phyloP scores from a whole-genome alignment of 2,888 invertebrate genomes.

The Ormyrus pomaceus region DNA sequence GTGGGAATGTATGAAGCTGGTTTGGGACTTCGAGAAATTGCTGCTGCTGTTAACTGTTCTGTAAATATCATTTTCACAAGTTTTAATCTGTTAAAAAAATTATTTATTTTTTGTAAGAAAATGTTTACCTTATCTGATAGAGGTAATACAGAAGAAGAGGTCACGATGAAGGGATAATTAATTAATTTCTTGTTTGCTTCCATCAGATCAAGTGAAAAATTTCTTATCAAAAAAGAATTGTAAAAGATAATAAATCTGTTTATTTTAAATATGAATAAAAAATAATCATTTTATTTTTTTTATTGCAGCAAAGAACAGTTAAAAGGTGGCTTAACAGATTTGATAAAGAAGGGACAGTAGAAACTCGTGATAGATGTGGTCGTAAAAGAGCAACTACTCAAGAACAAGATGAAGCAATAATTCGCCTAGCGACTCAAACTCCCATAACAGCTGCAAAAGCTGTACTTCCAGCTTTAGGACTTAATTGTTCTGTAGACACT shows the following conservation, averaged over 20 bases:
- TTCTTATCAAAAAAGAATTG: too few species aligned
- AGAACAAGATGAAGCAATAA: slow-evolving; percentile 73
- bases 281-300: slow-evolving; percentile 26
- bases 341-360: slow-evolving; percentile 73
- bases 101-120: not conserved
- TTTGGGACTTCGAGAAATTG: slow-evolving; percentile 71
- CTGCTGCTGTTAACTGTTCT: slow-evolving; percentile 72
- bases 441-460: slow-evolving; percentile 73
- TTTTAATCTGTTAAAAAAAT: not conserved
- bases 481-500: slow-evolving; percentile 73
- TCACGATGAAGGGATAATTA: too few species aligned
- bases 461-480: slow-evolving; percentile 73
- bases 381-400: slow-evolving; percentile 72
- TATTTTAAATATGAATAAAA: too few species aligned
- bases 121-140: too few species aligned
- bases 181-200: too few species aligned
- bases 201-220: too few species aligned
- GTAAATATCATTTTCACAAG: slow-evolving; percentile 59
- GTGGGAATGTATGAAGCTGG: slow-evolving; percentile 75
- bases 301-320: slow-evolving; percentile 71
- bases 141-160: too few species aligned
- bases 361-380: slow-evolving; percentile 72
- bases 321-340: slow-evolving; percentile 74
- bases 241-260: too few species aligned
- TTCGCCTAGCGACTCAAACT: slow-evolving; percentile 72